Conservation (phyloP, 2,113 vertebrate genomes). For the Eurypyga helias region DNA sequence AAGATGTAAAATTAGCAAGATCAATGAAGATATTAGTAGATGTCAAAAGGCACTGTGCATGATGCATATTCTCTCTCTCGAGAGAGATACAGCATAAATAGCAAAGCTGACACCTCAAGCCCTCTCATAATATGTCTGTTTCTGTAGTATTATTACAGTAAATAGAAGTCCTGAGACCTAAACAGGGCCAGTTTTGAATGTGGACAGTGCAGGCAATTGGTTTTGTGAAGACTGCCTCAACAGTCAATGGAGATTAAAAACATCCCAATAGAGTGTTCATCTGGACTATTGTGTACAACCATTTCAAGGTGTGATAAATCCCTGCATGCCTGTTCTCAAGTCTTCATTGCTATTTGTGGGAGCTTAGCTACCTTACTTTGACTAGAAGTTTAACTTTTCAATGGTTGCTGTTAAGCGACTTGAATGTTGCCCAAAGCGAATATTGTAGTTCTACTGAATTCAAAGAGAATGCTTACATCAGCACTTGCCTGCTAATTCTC, state of each 20-base stretch:
- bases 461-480: background rate
- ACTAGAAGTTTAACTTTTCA: background rate
- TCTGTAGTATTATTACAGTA: background rate
- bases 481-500: background rate
- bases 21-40: background rate
- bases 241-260: background rate
- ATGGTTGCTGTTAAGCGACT: background rate
- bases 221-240: background rate
- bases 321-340: rapidly evolving
- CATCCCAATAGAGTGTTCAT: background rate
- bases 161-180: background rate
- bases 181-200: background rate
- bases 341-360: background rate
- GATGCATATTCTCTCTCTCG: background rate
- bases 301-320: background rate
- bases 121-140: background rate
- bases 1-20: background rate
- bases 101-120: background rate
- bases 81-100: background rate
- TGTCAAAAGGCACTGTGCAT: background rate
- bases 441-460: background rate
- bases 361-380: background rate
- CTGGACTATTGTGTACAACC: background rate
- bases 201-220: background rate
- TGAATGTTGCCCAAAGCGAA: background rate